Conservation (phyloP, 2,888 invertebrate species). For the Caenorhabditis sp. region DNA sequence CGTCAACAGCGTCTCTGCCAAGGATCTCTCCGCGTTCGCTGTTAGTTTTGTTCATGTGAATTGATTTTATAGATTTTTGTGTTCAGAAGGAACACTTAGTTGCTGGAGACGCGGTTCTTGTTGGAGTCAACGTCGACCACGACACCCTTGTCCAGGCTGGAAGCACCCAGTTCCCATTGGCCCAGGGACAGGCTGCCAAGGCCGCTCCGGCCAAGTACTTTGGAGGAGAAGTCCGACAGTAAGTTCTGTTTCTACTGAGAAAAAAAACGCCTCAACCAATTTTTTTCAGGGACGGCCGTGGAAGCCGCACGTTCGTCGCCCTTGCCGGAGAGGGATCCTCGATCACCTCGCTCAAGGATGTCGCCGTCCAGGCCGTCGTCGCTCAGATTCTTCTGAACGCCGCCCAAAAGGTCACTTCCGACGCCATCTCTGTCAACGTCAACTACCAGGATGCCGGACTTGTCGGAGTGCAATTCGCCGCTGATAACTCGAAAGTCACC, state of each 20-base stretch:
- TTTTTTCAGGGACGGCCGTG: slow-evolving; percentile 31
- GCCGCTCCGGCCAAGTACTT: slow-evolving; percentile 63
- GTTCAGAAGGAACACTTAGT: slow-evolving; percentile 55
- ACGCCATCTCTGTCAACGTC: slow-evolving; percentile 68
- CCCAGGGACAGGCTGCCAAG: slow-evolving; percentile 68
- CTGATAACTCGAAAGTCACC: slow-evolving; percentile 30
- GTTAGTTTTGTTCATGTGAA: slow-evolving; percentile 17
- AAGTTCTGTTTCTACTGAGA: background rate
- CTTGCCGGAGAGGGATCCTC: slow-evolving; percentile 73
- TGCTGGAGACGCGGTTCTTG: slow-evolving; percentile 85
- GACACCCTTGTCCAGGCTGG: slow-evolving; percentile 83
- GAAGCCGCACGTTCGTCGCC: slow-evolving; percentile 69
- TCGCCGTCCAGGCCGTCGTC: slow-evolving; percentile 72
- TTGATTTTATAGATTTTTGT: background rate
- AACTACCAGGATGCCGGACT: slow-evolving; percentile 69
- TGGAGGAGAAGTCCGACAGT: slow-evolving; percentile 69
- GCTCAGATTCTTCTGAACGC: slow-evolving; percentile 65
- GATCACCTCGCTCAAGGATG: slow-evolving; percentile 67
- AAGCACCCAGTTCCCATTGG: slow-evolving; percentile 64
- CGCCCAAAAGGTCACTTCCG: slow-evolving; percentile 58
- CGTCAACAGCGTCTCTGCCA: slow-evolving; percentile 59
- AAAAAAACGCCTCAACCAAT: background rate
- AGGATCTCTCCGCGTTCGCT: slow-evolving; percentile 54
- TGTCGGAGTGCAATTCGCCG: slow-evolving; percentile 61
- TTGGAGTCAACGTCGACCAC: slow-evolving; percentile 87